phyloP scores from a whole-genome alignment of 1,140 invertebrate species.

The Papilio machaon region DNA sequence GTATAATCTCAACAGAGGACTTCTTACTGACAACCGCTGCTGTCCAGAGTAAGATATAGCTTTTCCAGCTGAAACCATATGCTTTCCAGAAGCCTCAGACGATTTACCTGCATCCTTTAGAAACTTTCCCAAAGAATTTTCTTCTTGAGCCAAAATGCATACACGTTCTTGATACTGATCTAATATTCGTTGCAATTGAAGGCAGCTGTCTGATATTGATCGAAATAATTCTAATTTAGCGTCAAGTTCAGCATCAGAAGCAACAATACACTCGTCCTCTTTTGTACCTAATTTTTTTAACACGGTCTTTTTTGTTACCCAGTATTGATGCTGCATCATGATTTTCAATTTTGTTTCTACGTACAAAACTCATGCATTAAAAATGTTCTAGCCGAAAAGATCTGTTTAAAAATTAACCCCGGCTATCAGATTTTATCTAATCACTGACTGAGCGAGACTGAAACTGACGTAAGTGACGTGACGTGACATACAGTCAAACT shows the following conservation, averaged over 20 bases:
- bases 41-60: constrained; percentile 97
- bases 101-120: constrained; percentile 96
- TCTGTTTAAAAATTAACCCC: neutral
- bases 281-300: constrained; percentile 97
- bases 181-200: constrained; percentile 93
- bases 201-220: constrained; percentile 96
- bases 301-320: constrained; percentile 98
- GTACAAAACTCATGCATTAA: neutral
- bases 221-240: constrained; percentile 98
- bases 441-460: neutral
- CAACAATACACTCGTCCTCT: constrained; percentile 98
- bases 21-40: constrained; percentile 93
- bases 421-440: constrained; percentile 24
- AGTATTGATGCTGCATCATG: constrained; percentile 97
- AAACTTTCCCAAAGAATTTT: constrained; percentile 97
- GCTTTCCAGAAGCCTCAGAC: constrained; percentile 90
- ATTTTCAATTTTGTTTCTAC: constrained; percentile 42
- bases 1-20: constrained; percentile 94
- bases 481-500: constrained; percentile 20
- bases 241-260: constrained; percentile 98
- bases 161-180: constrained; percentile 97
- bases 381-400: neutral
- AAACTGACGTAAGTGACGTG: neutral
- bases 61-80: constrained; percentile 97
- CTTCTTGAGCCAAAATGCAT: constrained; percentile 97